These are phyloP conservation scores for Delphinapterus leucas DNA, from an alignment of 2,113 vertebrate species.

Conservation along the genomic window DNA sequence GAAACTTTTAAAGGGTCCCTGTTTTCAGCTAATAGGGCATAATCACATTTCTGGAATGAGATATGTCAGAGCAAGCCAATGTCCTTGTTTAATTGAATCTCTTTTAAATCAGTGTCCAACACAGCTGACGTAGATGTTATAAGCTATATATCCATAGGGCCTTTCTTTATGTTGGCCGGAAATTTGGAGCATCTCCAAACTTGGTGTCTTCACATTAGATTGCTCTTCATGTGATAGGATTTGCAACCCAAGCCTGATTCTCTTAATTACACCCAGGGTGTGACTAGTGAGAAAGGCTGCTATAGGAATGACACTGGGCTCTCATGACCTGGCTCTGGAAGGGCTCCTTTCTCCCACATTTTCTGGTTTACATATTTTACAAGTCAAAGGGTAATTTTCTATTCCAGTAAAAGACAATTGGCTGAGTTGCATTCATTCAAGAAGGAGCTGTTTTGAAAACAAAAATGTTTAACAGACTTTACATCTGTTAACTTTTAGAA, in stretches of 20 bases:
- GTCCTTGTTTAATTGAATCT: conserved; percentile 62
- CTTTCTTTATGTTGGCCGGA: conserved; percentile 52
- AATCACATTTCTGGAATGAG: conserved; percentile 51
- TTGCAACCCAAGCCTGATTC: neutral
- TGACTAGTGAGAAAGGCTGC: neutral
- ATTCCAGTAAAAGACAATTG: conserved; percentile 28
- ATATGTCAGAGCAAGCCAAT: conserved; percentile 58
- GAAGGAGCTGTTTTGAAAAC: neutral
- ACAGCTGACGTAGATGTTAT: conserved; percentile 22
- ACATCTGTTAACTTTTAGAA: neutral
- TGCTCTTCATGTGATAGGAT: conserved; percentile 26
- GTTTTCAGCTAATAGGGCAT: conserved; percentile 53
- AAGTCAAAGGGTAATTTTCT: conserved; percentile 11
- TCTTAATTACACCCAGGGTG: neutral
- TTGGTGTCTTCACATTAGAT: conserved; percentile 18
- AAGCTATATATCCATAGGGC: neutral
- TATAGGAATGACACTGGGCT: rapidly evolving
- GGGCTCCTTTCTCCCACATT: neutral
- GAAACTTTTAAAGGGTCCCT: conserved; percentile 55
- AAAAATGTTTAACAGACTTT: neutral
- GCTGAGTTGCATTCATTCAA: neutral
- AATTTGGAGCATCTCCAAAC: conserved; percentile 13
- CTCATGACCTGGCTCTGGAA: neutral
- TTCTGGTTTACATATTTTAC: conserved; percentile 17
- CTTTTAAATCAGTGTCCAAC: conserved; percentile 66